phyloP scores from a whole-genome alignment of 2,113 vertebrate species.

The Lepus timidus region DNA sequence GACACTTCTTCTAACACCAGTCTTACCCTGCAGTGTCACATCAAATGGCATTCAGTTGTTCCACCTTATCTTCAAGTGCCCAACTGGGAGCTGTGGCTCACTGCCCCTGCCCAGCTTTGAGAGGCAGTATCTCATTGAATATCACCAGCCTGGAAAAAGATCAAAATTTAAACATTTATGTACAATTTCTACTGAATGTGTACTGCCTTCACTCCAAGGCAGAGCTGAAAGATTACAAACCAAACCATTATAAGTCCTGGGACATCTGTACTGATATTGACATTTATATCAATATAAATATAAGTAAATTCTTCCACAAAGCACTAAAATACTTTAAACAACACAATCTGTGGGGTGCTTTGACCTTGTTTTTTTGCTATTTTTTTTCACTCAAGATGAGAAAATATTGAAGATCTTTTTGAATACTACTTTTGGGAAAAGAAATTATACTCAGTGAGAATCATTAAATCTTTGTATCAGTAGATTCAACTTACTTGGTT shows the following conservation, averaged over 20 bases:
- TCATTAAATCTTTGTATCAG: background rate
- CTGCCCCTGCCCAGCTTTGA: too few relatives aligned
- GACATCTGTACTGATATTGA: background rate
- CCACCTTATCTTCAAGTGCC: too few relatives aligned
- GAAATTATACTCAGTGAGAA: background rate
- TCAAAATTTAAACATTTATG: background rate
- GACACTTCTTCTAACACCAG: too few relatives aligned
- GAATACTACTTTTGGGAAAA: background rate
- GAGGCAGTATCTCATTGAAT: too few relatives aligned
- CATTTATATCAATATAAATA: background rate
- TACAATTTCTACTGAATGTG: too few relatives aligned
- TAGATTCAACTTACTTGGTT: background rate
- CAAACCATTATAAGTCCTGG: too few relatives aligned
- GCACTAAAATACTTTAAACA: background rate
- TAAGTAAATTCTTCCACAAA: background rate
- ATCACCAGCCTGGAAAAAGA: too few relatives aligned
- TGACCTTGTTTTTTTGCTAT: background rate
- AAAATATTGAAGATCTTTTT: conserved; percentile 27
- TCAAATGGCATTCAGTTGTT: too few relatives aligned
- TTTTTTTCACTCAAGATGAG: background rate
- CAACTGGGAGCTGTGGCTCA: too few relatives aligned
- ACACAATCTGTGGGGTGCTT: background rate
- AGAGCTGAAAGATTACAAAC: too few relatives aligned
- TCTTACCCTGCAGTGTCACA: too few relatives aligned
- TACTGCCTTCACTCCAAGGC: too few relatives aligned